Evolutionary conservation across 1,140 invertebrate species (phyloP), one percentile per base, ranked within the genome.

Genomic region (Drosophila neocordata): DNA sequence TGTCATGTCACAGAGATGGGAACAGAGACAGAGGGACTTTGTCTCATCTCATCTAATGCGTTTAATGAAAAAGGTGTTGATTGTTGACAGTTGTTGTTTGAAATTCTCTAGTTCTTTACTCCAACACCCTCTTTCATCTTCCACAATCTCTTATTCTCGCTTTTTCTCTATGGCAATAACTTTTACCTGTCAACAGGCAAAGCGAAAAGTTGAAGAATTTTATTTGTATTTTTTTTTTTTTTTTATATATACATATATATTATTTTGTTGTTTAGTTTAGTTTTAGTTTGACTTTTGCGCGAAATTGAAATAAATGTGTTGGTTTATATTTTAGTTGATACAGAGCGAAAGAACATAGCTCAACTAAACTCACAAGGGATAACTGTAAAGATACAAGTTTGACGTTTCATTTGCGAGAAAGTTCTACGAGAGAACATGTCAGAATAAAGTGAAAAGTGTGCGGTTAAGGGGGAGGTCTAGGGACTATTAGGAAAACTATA

Each of bases 21-120:
- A n/a, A 34, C 35, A 55, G 35, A 48, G 27, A 35, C 37, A 57
- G 56, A 68, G 61, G 55, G 70, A 75, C 72, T 61, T 74, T 75
- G 72, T 74, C 70, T 64, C 71, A 85, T 69, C 81, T 73, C 82
- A 74, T 75, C 83, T 88, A 88, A 88, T 88, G 83, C 83, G 79
- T 79, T 88, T 88, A 88, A 88, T 88, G 83, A 88, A 88, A 88
- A 88, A 88, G 79, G 83, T 88, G 83, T 88, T 88, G 83, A 88
- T 88, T 88, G 83, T 83, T 88, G 82, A 87, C 82, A 74, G 81
- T 72, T 71, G 57, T 69, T 65, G 76, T 69, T 61, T 62, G 41
- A 18, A 48, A 48, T 48, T 48, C 41, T 48, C 41, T 48, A 48
- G 41, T 48, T 48, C 15, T 20, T 20, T 9, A 44, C 41, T 7